phyloP scores from a whole-genome alignment of 2,888 invertebrate species.

The Dastarcus helophoroides region DNA sequence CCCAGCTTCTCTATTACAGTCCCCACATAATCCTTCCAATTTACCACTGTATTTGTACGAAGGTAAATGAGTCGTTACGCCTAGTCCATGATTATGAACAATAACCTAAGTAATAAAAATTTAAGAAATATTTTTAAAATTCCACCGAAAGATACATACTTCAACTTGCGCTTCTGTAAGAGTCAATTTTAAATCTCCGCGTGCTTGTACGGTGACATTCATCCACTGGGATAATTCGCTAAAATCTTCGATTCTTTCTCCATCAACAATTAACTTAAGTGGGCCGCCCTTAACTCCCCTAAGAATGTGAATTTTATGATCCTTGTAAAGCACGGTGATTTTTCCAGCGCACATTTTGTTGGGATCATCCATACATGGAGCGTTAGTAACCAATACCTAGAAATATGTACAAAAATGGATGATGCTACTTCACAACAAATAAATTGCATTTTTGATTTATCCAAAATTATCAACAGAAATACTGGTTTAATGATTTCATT shows the following conservation, averaged over 20 bases:
- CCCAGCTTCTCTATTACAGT: conserved; percentile 50
- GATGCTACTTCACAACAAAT: too few relatives aligned
- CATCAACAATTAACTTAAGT: conserved; percentile 40
- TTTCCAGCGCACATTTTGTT: conserved; percentile 54
- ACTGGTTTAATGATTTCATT: neutral
- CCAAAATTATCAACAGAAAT: too few relatives aligned
- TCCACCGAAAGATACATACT: conserved; percentile 31
- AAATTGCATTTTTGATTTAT: too few relatives aligned
- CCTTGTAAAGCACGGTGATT: conserved; percentile 54
- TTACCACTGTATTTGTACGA: conserved; percentile 60
- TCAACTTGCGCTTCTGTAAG: conserved; percentile 63
- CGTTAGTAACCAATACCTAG: conserved; percentile 60
- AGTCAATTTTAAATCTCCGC: conserved; percentile 50
- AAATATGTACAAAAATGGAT: too few relatives aligned
- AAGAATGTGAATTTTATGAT: conserved; percentile 41
- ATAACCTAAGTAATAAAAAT: conserved; percentile 26
- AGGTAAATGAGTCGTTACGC: conserved; percentile 50
- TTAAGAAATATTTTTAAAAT: conserved; percentile 1
- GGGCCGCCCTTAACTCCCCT: conserved; percentile 22
- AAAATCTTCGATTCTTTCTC: conserved; percentile 26
- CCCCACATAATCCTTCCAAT: conserved; percentile 73
- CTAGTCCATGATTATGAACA: conserved; percentile 38
- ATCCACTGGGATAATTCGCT: conserved; percentile 48
- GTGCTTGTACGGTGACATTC: conserved; percentile 43
- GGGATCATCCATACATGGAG: conserved; percentile 48